phyloP scores from a whole-genome alignment of 2,113 vertebrate genomes.

The Climacteris rufus region DNA sequence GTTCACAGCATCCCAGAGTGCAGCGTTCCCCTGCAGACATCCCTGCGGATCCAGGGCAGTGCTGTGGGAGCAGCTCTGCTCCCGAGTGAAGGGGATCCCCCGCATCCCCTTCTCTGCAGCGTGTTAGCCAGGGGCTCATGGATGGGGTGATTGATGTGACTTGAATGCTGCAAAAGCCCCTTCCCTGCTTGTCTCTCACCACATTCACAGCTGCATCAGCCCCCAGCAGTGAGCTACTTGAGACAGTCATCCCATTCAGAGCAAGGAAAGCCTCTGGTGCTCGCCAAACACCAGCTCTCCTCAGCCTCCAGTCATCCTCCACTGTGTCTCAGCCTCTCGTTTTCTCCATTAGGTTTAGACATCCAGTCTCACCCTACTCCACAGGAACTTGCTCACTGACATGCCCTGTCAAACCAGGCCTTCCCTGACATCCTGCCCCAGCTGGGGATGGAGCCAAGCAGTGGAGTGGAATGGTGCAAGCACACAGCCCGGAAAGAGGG shows the following conservation, averaged over 20 bases:
- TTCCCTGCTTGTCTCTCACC: not conserved
- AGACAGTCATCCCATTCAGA: not conserved
- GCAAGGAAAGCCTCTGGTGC: not conserved
- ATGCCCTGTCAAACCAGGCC: not conserved
- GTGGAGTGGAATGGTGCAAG: not conserved
- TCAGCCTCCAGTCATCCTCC: not conserved
- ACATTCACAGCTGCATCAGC: not conserved
- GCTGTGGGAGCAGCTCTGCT: not conserved
- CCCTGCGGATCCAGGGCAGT: not conserved
- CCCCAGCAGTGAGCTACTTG: not conserved
- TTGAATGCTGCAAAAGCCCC: not conserved
- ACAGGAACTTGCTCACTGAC: not conserved
- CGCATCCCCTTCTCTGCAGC: not conserved
- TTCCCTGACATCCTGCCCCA: accelerated
- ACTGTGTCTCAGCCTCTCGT: not conserved
- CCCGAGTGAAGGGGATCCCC: not conserved
- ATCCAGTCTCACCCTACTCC: not conserved
- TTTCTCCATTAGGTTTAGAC: not conserved
- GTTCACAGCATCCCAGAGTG: not conserved
- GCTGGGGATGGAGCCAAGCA: not conserved
- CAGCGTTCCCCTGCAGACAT: not conserved
- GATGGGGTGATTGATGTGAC: not conserved
- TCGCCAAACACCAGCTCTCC: not conserved
- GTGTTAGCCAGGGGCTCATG: not conserved
- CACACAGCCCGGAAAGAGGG: not conserved